These are phyloP conservation scores for Chloropsis hardwickii DNA, from an alignment of 2,113 vertebrate species.

Conservation along the genomic window DNA sequence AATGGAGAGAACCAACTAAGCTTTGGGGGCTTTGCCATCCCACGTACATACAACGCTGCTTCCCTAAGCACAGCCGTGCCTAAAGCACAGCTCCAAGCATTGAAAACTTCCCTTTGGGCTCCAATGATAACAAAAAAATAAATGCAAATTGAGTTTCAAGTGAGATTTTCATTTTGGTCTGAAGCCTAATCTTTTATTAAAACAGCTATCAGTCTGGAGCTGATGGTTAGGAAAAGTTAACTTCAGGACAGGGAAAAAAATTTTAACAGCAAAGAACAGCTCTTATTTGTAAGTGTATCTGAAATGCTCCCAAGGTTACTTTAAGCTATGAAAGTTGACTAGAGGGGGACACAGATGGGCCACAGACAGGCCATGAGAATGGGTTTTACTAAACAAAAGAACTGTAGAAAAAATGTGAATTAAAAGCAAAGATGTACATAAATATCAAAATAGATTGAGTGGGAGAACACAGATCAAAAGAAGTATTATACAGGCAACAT, in stretches of 20 bases:
- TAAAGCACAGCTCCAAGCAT: not conserved
- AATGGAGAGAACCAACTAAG: not conserved
- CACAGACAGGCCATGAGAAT: fast-evolving
- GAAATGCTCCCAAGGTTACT: not conserved
- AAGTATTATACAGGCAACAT: slow-evolving; percentile 42
- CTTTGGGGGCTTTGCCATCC: not conserved
- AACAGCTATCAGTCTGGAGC: not conserved
- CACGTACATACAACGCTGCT: not conserved
- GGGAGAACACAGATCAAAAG: slow-evolving; percentile 59
- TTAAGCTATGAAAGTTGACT: not conserved
- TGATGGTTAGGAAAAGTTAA: not conserved
- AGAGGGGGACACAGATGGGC: not conserved
- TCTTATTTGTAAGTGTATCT: not conserved
- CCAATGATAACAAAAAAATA: not conserved
- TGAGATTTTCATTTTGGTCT: not conserved
- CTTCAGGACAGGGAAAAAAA: slow-evolving; percentile 11
- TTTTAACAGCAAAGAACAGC: not conserved
- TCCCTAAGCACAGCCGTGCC: not conserved
- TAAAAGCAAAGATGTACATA: slow-evolving; percentile 4
- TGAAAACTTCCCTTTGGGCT: not conserved
- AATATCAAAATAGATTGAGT: slow-evolving; percentile 23
- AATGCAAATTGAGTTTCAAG: not conserved
- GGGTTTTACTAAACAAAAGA: not conserved
- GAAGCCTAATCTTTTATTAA: slow-evolving; percentile 25
- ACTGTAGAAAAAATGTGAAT: slow-evolving; percentile 4